Base-by-base conservation (phyloP, 2,888 invertebrate species). In the Epirrhoe tristata region DNA sequence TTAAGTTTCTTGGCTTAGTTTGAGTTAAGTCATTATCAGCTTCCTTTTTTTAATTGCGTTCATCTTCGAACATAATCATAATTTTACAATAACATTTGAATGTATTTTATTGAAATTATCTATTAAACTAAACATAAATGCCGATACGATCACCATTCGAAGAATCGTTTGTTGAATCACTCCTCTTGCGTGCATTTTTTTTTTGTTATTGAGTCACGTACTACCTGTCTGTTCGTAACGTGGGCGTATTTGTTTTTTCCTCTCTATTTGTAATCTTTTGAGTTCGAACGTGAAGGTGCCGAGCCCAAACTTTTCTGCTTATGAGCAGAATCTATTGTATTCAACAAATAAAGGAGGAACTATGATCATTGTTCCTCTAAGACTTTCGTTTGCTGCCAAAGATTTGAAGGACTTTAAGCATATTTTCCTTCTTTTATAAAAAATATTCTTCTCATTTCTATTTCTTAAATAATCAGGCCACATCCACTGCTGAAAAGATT, bases 141-240 rank as follows among this genome's bases (percentile, higher is more conserved):
- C 16, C 52, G 52, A 62, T 67, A 58, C 34, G 58, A 64, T 68
- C 68, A 66, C 64, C 62, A 57, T 71, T 67, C 70, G 59, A 61
- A 67, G 71, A 73, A 73, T 46, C 56, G 24, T 34, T 55, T 53
- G 64, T 70, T 71, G 70, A 72, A 62, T 69, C 71, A 71, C 60
- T 63, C 48, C 62, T 63, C 54, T 71, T 61, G 46, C 66, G 32
- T 66, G 10, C 32, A 32, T n/a, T 62, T 53, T 63, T 64, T 54
- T 53, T 46, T 50, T 43, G 43, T 61, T 56, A 54, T 59, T 70
- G 71, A 71, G 32, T 71, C 71, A 71, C 54, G 17, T 34, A 51
- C 51, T 66, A 36, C 60, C 39, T 58, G 58, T 48, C 48, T 43
- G 53, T 63, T 54, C 32, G 34, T 58, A 14, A 53, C 46, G 32